phyloP scores from a whole-genome alignment of 1,140 invertebrate genomes.

The Microplitis mediator region DNA sequence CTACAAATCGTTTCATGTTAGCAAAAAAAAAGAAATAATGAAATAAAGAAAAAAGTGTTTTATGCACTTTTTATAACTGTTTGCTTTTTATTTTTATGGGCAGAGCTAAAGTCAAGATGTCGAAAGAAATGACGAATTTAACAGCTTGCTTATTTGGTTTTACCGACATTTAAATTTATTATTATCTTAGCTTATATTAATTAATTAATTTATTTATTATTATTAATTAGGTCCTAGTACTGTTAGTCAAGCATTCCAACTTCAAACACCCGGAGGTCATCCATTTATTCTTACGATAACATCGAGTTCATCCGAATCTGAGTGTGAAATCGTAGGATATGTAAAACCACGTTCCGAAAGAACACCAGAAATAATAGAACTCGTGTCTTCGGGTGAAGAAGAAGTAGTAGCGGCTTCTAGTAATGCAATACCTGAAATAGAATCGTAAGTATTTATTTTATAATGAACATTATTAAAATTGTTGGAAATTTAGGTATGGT shows the following conservation, averaged over 20 bases:
- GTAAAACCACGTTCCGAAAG: conserved; percentile 64
- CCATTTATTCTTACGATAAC: conserved; percentile 45
- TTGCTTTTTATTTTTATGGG: too few relatives aligned
- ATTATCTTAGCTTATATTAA: neutral
- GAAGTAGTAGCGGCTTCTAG: neutral
- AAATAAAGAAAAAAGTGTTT: too few relatives aligned
- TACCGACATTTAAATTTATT: neutral
- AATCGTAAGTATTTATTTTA: conserved; percentile 3
- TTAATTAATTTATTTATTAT: conserved; percentile 9
- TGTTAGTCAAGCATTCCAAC: conserved; percentile 38
- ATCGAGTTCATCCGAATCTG: conserved; percentile 43
- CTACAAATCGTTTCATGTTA: too few relatives aligned
- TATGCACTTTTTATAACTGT: too few relatives aligned
- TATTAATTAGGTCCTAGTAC: conserved; percentile 44
- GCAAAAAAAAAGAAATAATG: too few relatives aligned
- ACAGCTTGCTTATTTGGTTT: neutral
- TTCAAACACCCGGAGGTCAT: conserved; percentile 25
- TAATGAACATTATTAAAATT: neutral
- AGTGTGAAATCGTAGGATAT: conserved; percentile 59
- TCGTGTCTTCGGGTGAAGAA: conserved; percentile 56
- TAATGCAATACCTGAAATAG: neutral
- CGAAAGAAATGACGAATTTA: too few relatives aligned
- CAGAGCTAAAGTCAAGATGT: too few relatives aligned
- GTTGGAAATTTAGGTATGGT: too few relatives aligned
- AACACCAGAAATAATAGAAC: conserved; percentile 63